Conservation (phyloP, 2,888 invertebrate species). For the Urechis unicinctus region DNA sequence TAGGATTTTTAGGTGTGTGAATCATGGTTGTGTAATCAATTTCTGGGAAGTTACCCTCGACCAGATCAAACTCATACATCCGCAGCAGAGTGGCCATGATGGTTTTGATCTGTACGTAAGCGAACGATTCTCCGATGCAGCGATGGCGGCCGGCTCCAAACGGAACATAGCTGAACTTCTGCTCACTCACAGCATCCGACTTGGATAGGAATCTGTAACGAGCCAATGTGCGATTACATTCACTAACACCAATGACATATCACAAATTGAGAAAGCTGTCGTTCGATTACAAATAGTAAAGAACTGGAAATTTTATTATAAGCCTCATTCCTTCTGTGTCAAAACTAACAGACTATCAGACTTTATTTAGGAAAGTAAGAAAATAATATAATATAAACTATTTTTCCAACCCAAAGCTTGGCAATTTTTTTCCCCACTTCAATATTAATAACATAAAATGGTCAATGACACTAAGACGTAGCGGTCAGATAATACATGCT, state of each 20-base stretch:
- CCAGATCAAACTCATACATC: constrained; percentile 30
- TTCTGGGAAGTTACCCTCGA: constrained; percentile 31
- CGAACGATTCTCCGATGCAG: constrained; percentile 42
- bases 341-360: no score
- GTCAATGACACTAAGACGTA: no score
- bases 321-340: no score
- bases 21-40: constrained; percentile 38
- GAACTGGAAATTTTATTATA: no score
- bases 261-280: not conserved
- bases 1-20: constrained; percentile 34
- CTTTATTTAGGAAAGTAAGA: no score
- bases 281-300: no score
- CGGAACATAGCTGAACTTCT: constrained; percentile 38
- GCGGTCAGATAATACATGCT: not conserved
- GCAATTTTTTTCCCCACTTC: no score
- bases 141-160: constrained; percentile 40
- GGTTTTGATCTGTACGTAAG: constrained; percentile 41
- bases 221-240: not conserved
- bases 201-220: constrained; percentile 27
- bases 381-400: no score
- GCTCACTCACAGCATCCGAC: constrained; percentile 25
- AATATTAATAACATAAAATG: no score
- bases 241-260: not conserved
- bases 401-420: no score
- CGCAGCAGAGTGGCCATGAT: constrained; percentile 30